A percentile compares a stretch with the other conserved stretches of the same genome.
These are phyloP conservation scores for Cephus pulcher DNA, from an alignment of 2,888 invertebrate species.

Conservation along the genomic window DNA sequence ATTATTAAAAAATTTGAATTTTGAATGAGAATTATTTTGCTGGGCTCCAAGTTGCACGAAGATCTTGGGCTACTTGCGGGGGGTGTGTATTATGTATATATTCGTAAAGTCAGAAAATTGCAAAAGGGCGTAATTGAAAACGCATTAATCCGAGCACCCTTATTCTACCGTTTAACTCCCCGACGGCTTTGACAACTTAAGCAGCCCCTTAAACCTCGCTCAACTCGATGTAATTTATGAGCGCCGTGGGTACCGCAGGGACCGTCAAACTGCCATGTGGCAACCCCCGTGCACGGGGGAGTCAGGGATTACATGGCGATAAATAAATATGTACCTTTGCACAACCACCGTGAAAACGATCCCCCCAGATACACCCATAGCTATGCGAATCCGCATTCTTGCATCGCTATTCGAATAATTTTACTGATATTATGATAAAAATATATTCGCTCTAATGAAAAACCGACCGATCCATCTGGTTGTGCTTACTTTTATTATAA, in stretches of 20 bases:
- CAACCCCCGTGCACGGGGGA: constrained; percentile 52
- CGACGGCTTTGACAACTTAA: constrained; percentile 63
- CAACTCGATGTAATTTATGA: constrained; percentile 63
- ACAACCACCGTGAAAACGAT: constrained; percentile 6
- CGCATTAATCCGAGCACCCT: constrained; percentile 33
- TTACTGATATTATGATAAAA: too few species aligned
- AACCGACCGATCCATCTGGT: too few species aligned
- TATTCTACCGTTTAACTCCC: constrained; percentile 51
- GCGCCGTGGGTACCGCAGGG: constrained; percentile 53
- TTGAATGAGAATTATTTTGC: fast-evolving
- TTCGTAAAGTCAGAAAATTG: constrained; percentile 11
- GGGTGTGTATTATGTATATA: neutral
- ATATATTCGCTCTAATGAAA: too few species aligned
- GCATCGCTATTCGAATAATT: too few species aligned
- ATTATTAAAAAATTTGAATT: too few species aligned
- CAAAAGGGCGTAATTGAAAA: constrained; percentile 45
- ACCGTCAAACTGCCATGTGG: constrained; percentile 63
- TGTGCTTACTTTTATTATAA: constrained; percentile 52
- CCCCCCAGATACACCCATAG: too few species aligned
- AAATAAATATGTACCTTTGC: constrained; percentile 59
- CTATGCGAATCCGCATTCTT: too few species aligned
- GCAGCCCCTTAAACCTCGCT: constrained; percentile 62
- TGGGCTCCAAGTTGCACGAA: too few species aligned
- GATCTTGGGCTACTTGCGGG: neutral
- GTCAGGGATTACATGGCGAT: constrained; percentile 65